These are phyloP conservation scores for Apteryx owenii DNA, from an alignment of 2,113 vertebrate species.

Conservation along the genomic window DNA sequence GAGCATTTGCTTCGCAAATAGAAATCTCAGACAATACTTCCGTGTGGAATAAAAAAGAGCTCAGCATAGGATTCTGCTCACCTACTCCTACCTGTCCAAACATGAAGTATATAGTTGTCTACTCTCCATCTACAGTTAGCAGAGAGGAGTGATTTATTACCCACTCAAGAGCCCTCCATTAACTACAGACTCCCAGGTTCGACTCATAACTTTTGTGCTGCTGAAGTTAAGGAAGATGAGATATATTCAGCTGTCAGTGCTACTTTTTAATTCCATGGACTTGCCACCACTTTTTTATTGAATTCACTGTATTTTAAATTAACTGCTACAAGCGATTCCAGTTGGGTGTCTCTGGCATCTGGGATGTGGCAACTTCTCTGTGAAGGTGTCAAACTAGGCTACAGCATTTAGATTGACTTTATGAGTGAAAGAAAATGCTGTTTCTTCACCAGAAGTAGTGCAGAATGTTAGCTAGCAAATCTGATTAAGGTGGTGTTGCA, in stretches of 20 bases:
- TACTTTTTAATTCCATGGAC: not conserved
- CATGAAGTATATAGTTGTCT: not conserved
- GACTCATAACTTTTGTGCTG: not conserved
- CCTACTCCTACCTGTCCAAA: not conserved
- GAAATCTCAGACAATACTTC: not conserved
- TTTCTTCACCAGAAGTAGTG: too few species aligned
- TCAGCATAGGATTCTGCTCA: not conserved
- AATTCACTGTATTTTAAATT: too few species aligned
- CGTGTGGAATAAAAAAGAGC: not conserved
- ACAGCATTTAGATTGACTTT: too few species aligned
- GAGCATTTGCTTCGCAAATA: not conserved
- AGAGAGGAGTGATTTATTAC: not conserved
- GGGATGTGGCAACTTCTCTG: too few species aligned
- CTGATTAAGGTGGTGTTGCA: too few species aligned
- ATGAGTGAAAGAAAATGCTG: too few species aligned
- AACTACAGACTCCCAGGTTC: not conserved
- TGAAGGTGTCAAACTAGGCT: too few species aligned
- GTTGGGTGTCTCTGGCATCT: too few species aligned
- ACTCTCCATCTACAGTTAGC: not conserved
- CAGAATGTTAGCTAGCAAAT: too few species aligned
- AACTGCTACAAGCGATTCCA: too few species aligned
- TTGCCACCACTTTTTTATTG: too few species aligned
- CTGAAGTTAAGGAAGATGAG: not conserved
- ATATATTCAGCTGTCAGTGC: not conserved
- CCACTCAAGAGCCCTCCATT: not conserved